Conservation (phyloP, 35 echinoderm and acorn worm species). For the Lytechinus variegatus region DNA sequence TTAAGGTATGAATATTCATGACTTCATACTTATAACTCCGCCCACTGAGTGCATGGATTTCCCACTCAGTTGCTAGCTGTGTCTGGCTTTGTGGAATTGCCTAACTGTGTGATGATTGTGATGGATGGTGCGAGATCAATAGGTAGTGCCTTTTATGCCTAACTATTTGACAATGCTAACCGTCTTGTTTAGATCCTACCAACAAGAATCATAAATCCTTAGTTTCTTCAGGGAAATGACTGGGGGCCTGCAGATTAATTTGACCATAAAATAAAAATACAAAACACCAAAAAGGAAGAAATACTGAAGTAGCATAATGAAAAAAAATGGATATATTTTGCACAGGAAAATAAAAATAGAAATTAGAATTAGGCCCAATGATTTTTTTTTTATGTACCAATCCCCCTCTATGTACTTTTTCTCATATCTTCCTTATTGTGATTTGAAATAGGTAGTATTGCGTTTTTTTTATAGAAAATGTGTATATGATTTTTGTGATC, state of each 20-base stretch:
- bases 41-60: background rate
- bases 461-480: too few relatives aligned
- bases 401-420: too few relatives aligned
- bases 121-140: background rate
- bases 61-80: background rate
- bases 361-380: too few relatives aligned
- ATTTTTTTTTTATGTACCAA: background rate
- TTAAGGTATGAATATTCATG: slow-evolving; percentile 29
- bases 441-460: too few relatives aligned
- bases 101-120: background rate
- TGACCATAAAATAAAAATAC: background rate
- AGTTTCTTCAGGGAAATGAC: background rate
- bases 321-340: too few relatives aligned
- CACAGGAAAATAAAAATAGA: too few relatives aligned
- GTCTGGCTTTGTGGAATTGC: background rate
- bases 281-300: background rate
- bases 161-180: background rate
- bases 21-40: background rate
- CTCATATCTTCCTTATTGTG: too few relatives aligned
- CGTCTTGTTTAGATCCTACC: background rate
- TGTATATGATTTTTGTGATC: too few relatives aligned
- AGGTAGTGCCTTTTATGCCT: background rate
- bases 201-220: background rate
- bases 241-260: background rate
- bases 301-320: background rate